These are phyloP conservation scores for Tanypteryx hageni DNA, from an alignment of 2,888 invertebrate genomes.

Conservation along the genomic window DNA sequence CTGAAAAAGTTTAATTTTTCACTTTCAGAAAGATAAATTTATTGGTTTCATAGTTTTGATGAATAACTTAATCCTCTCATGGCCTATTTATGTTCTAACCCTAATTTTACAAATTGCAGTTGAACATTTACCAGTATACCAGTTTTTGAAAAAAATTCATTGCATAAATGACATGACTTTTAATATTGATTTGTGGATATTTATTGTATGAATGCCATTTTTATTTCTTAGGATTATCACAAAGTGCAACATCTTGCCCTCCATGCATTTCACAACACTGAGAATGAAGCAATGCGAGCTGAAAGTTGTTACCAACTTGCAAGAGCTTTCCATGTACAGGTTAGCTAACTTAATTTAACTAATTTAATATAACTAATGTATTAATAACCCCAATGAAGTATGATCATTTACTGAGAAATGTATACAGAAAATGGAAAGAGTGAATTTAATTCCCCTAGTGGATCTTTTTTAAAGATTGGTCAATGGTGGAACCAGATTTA, in stretches of 20 bases:
- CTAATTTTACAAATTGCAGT: not conserved
- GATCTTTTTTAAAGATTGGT: no score
- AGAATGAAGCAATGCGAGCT: constrained; percentile 99
- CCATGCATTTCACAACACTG: constrained; percentile 98
- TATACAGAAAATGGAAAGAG: no score
- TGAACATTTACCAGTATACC: not conserved
- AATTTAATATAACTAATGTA: not conserved
- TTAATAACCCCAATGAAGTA: not conserved
- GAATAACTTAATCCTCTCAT: not conserved
- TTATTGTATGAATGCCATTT: constrained; percentile 12
- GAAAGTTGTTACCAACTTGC: constrained; percentile 99
- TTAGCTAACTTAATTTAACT: constrained; percentile 69
- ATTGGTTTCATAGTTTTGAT: not conserved
- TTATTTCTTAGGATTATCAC: constrained; percentile 85
- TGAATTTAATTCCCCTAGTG: no score
- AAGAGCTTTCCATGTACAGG: constrained; percentile 95
- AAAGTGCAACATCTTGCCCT: constrained; percentile 97
- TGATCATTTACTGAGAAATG: not conserved
- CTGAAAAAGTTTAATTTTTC: not conserved
- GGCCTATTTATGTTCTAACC: not conserved
- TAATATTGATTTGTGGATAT: not conserved
- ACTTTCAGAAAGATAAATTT: no score
- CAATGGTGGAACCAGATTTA: no score
- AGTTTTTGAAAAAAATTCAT: not conserved
- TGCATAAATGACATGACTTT: no score